Conservation (phyloP, 2,888 invertebrate species). For the Cryptosula pallasiana region DNA sequence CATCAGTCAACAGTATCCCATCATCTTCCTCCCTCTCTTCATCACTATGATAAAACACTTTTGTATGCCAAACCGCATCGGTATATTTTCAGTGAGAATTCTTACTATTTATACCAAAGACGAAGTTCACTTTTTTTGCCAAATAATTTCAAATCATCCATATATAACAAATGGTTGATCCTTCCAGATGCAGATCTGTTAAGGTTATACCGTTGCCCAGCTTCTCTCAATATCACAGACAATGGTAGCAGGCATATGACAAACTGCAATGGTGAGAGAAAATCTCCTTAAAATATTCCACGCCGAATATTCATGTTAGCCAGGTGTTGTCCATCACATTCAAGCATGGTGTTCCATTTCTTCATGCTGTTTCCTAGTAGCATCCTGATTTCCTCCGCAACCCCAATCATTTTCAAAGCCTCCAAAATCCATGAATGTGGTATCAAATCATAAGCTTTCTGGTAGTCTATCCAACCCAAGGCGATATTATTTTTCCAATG, state of each 20-base stretch:
- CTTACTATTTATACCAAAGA: background rate
- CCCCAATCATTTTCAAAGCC: background rate
- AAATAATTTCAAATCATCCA: background rate
- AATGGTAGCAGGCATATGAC: no score
- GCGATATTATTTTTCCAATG: background rate
- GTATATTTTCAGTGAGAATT: background rate
- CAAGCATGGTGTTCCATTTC: no score
- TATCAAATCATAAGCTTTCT: background rate
- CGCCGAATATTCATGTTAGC: background rate
- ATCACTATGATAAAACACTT: background rate
- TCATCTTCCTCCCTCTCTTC: background rate
- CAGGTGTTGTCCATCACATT: no score
- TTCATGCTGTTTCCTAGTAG: background rate
- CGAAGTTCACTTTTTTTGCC: background rate
- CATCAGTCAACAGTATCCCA: background rate
- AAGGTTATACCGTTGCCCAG: background rate
- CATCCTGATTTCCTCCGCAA: background rate
- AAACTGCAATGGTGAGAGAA: background rate
- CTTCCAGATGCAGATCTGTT: background rate
- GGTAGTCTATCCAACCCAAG: background rate
- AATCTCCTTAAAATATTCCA: background rate
- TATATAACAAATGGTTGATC: background rate
- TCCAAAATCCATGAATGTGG: conserved; percentile 3
- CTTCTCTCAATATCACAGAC: no score
- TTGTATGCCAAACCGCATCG: background rate